Evolutionary conservation across 2,888 invertebrate genomes (phyloP).

Genomic region (Autographa gamma): DNA sequence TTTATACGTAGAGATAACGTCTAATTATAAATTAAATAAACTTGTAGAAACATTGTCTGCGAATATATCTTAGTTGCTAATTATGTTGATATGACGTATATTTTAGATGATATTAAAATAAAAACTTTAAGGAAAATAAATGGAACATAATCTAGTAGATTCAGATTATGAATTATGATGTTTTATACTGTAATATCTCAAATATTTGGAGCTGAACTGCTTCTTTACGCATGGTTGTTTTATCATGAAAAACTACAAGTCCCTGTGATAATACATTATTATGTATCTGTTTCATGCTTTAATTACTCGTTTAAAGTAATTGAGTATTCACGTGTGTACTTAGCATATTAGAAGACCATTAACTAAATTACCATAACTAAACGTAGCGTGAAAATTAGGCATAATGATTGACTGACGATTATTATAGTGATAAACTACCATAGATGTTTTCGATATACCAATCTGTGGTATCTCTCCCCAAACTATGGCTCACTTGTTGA

Average conservation of each 20-base stretch:
- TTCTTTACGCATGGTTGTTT: too few species aligned
- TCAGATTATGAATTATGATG: too few species aligned
- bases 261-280: too few species aligned
- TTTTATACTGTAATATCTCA: too few species aligned
- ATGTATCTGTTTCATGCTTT: neutral
- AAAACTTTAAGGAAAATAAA: too few species aligned
- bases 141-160: too few species aligned
- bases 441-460: neutral
- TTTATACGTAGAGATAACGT: neutral
- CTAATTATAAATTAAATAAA: constrained; percentile 2
- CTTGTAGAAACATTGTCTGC: constrained; percentile 1
- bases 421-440: neutral
- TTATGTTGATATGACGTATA: neutral
- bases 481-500: too few species aligned
- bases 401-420: neutral
- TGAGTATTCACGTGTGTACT: neutral
- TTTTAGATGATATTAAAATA: neutral
- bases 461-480: too few species aligned
- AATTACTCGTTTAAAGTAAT: neutral
- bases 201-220: too few species aligned
- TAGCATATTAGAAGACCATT: too few species aligned
- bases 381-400: neutral
- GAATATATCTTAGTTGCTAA: neutral
- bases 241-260: too few species aligned
- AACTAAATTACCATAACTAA: neutral